Conservation (phyloP, 1,140 invertebrate genomes). For the Aphaenogaster rudis region DNA sequence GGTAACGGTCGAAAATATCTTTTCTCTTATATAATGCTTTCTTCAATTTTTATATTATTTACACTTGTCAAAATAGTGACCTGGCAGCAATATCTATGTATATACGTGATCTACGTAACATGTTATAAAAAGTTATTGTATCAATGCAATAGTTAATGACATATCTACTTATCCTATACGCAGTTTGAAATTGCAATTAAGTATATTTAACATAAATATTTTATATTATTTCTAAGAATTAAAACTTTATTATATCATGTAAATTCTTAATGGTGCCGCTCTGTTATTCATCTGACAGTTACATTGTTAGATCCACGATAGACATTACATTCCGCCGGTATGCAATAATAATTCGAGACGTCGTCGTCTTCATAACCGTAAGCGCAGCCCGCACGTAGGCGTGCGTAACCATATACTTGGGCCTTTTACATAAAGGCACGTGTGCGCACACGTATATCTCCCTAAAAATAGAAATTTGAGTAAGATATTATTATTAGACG, state of each 20-base stretch:
- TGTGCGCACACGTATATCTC: slow-evolving; percentile 55
- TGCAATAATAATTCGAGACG: slow-evolving; percentile 53
- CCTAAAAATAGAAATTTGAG: slow-evolving; percentile 79
- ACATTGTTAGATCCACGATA: background rate
- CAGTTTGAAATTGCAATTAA: background rate
- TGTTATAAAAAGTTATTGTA: background rate
- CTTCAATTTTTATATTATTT: background rate
- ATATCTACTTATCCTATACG: background rate
- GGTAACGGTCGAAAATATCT: too few species aligned
- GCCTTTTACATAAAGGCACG: slow-evolving; percentile 72
- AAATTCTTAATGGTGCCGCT: background rate
- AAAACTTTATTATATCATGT: background rate
- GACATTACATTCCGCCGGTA: slow-evolving; percentile 23
- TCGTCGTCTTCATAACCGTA: slow-evolving; percentile 54
- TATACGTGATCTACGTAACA: background rate
- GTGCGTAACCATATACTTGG: slow-evolving; percentile 66
- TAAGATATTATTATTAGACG: slow-evolving; percentile 76
- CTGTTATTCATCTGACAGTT: slow-evolving; percentile 7
- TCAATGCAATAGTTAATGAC: background rate
- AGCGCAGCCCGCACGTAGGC: slow-evolving; percentile 49
- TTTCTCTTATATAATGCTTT: background rate
- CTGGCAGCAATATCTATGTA: background rate
- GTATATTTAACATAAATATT: background rate
- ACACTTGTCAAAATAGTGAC: too few species aligned
- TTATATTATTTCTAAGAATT: background rate